phyloP scores from a whole-genome alignment of 2,888 invertebrate species.

The Unio delphinus region DNA sequence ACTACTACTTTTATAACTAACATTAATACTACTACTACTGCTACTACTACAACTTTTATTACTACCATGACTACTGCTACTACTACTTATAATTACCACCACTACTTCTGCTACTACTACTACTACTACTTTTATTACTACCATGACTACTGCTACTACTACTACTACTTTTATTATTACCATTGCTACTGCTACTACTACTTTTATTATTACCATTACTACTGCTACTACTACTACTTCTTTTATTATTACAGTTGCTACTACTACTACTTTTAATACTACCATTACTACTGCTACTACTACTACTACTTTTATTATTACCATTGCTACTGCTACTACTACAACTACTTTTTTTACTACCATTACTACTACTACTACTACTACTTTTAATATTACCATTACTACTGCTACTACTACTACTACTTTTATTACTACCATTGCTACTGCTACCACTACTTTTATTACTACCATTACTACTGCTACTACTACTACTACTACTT shows the following conservation, averaged over 20 bases:
- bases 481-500: no score
- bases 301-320: neutral
- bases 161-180: no score
- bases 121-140: no score
- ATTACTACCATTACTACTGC: conserved; percentile 7
- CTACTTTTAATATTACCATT: no score
- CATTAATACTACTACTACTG: no score
- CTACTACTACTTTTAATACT: conserved; percentile 2
- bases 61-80: no score
- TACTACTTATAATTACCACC: neutral
- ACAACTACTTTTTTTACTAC: conserved; percentile 9
- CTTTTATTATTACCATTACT: no score
- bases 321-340: conserved; percentile 6
- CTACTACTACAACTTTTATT: no score
- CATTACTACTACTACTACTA: conserved; percentile 13
- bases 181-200: no score
- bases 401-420: conserved; percentile 13
- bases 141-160: no score
- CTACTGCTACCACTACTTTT: conserved; percentile 7
- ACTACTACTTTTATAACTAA: neutral
- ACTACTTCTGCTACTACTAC: neutral
- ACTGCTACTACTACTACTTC: no score
- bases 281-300: neutral
- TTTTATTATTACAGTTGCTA: neutral
- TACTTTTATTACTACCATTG: conserved; percentile 5